A percentile compares a stretch with the other conserved stretches of the same genome.
Conservation (phyloP, 2,888 invertebrate genomes). For the Fragum whitleyi region DNA sequence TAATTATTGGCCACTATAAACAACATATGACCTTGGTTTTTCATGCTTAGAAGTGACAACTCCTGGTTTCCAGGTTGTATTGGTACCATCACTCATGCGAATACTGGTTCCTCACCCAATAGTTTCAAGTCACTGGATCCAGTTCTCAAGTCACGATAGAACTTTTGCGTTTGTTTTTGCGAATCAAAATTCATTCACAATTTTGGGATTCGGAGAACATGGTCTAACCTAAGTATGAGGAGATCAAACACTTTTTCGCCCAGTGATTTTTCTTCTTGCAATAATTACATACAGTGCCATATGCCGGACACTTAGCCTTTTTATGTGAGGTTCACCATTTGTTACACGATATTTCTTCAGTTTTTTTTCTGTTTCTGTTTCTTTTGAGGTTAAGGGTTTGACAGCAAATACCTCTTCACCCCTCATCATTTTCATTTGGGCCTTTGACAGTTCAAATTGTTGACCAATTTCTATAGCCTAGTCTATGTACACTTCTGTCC, state of each 20-base stretch:
- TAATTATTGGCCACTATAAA: conserved; percentile 20
- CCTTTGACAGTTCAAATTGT: conserved; percentile 50
- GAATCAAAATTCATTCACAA: conserved; percentile 30
- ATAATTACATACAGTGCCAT: no score
- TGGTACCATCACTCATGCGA: no score
- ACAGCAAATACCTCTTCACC: no score
- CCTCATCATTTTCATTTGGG: conserved; percentile 50
- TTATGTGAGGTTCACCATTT: conserved; percentile 34
- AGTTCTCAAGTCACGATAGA: conserved; percentile 24
- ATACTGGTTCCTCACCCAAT: no score
- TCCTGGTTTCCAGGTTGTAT: conserved; percentile 35
- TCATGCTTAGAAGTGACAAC: conserved; percentile 22
- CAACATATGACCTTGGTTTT: conserved; percentile 35
- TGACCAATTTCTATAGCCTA: no score
- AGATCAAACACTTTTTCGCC: not conserved
- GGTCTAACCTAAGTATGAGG: conserved; percentile 19
- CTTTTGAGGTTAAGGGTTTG: conserved; percentile 15
- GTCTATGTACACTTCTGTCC: conserved; percentile 39
- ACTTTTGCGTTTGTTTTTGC: conserved; percentile 34
- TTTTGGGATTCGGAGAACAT: not conserved
- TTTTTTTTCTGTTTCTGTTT: conserved; percentile 1
- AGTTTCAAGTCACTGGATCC: conserved; percentile 23
- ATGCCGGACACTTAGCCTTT: no score
- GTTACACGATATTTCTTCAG: not conserved
- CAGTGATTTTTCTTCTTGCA: no score